Conservation (phyloP, 2,113 vertebrate species). For the Suncus etruscus region DNA sequence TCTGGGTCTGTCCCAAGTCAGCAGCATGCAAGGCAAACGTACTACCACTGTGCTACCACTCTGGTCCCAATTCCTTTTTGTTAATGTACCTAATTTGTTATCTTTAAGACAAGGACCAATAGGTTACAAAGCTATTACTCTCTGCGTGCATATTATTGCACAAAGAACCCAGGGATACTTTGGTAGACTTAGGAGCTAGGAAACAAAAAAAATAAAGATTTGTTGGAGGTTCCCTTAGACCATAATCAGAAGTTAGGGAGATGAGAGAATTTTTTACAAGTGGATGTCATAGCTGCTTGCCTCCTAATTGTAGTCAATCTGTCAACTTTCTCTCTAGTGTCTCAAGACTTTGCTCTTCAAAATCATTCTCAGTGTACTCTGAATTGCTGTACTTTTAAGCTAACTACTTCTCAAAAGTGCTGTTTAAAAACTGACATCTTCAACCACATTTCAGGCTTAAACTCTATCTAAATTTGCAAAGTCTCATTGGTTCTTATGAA, state of each 20-base stretch:
- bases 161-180: neutral
- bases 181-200: constrained; percentile 32
- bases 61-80: no score
- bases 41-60: no score
- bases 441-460: constrained; percentile 84
- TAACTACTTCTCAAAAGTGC: constrained; percentile 88
- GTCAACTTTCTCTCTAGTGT: constrained; percentile 82
- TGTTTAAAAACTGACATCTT: constrained; percentile 88
- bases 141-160: neutral
- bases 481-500: constrained; percentile 82
- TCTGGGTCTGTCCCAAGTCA: no score
- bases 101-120: neutral
- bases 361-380: constrained; percentile 84
- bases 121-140: neutral
- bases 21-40: no score
- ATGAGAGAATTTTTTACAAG: constrained; percentile 82
- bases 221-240: constrained; percentile 74
- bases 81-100: neutral
- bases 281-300: constrained; percentile 80
- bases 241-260: constrained; percentile 69
- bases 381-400: constrained; percentile 88
- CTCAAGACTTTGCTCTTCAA: constrained; percentile 87
- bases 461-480: constrained; percentile 85
- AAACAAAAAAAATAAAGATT: constrained; percentile 54
- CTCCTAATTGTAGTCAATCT: constrained; percentile 85